Evolutionary conservation across 2,113 vertebrate genomes (phyloP).

Genomic region (Enhydra lutris): DNA sequence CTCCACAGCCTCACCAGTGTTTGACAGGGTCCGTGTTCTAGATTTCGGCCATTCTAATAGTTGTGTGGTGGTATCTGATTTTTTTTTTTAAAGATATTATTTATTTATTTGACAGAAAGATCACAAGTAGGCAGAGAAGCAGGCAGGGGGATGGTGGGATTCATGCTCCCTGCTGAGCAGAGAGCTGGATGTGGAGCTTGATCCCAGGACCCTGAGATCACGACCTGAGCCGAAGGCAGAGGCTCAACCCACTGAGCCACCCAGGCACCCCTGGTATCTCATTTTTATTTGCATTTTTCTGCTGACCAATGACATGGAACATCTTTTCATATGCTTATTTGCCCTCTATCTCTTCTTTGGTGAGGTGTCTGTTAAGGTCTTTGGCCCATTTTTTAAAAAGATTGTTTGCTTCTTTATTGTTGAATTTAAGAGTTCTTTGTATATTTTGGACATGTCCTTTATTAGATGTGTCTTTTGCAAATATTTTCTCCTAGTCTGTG

Average conservation of each 20-base stretch:
- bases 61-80: not conserved
- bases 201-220: too few species aligned
- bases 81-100: not conserved
- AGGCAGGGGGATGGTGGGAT: too few species aligned
- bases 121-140: too few species aligned
- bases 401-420: not conserved
- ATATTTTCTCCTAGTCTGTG: not conserved
- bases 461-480: not conserved
- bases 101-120: too few species aligned
- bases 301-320: not conserved
- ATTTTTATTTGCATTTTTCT: not conserved
- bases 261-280: not conserved
- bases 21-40: not conserved
- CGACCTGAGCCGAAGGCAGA: too few species aligned
- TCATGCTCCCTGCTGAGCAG: too few species aligned
- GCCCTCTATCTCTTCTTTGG: not conserved
- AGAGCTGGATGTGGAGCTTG: too few species aligned
- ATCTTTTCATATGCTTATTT: not conserved
- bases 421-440: not conserved
- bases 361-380: not conserved
- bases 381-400: not conserved
- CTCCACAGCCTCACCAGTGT: not conserved
- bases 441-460: not conserved
- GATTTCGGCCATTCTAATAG: not conserved
- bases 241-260: too few species aligned